Percentiles rank a stretch among this genome's conserved stretches.
Conservation (phyloP, 2,797 vertebrate species). For the Garrulus glandarius region DNA sequence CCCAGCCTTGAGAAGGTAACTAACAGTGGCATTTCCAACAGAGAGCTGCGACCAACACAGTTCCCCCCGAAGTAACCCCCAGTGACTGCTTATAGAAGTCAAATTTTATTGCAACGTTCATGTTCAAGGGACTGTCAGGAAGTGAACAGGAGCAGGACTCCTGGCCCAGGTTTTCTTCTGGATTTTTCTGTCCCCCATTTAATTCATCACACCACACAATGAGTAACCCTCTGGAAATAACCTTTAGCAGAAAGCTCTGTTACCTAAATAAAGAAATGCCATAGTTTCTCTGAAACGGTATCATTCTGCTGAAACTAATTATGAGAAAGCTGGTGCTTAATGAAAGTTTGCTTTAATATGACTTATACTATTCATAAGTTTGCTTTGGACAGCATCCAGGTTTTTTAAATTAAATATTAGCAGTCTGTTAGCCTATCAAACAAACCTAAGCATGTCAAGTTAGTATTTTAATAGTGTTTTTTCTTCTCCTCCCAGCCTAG, state of each 20-base stretch:
- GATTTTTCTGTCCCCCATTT: background rate
- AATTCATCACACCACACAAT: background rate
- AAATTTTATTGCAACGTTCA: background rate
- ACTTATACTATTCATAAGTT: conserved; percentile 56
- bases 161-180: background rate
- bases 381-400: conserved; percentile 53
- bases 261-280: conserved; percentile 31
- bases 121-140: background rate
- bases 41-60: background rate
- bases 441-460: conserved; percentile 44
- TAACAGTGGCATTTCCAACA: background rate
- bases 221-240: conserved; percentile 41
- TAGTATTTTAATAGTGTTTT: conserved; percentile 43
- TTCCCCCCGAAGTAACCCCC: background rate
- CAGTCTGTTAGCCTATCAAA: conserved; percentile 58
- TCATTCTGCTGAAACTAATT: conserved; percentile 56
- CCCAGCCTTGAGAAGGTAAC: background rate
- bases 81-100: background rate
- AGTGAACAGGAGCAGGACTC: background rate
- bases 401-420: conserved; percentile 63
- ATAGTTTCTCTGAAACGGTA: conserved; percentile 19
- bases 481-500: background rate
- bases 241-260: conserved; percentile 22
- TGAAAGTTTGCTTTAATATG: conserved; percentile 65
- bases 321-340: conserved; percentile 53